Base-by-base conservation (phyloP, 23 tunicate genomes). In the Ascidia mentula region DNA sequence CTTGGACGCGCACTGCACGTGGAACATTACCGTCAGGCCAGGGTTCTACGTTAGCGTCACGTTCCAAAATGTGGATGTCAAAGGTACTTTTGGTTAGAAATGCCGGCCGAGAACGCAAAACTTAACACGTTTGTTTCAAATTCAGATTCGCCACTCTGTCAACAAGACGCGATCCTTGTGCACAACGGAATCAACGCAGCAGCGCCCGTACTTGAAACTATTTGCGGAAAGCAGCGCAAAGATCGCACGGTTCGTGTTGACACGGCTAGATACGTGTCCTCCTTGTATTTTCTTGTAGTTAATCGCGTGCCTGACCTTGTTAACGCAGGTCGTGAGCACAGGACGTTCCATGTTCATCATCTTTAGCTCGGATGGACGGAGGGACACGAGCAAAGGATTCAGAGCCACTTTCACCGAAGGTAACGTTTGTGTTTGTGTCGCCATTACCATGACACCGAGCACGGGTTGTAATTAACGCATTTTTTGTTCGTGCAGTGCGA, bases 111-210 rank as follows among this genome's bases (percentile, higher is more conserved):
- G 39, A 34, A 71, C 39, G 32, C 7, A 28, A n/a, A 71, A 34
- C 39, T 71, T 24, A 75, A 37, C 53, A 39, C 79, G 53, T 36
- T 28, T 38, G 36, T 30, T 22, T 7, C 59, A 36, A 12, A 70
- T 45, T 33, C 77, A 86, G 97, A 80, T 69, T 90, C 97, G 9
- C 59, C 72, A 26, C 80, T 93, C 18, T 96, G 99, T 40, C 94
- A 96, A 83, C 40, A 84, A 24, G 99, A 96, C 73, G 99, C 97
- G 0, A 91, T 96, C 37, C 40, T 87, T 18, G 60, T 96, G 80
- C 99, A 96, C 72, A 89, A 96, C 45, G 99, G 99, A 3, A 42
- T 22, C 37, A 72, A 88, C 70, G 97, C 94, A 0, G 87, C 90
- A 0, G 94, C 97, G 8, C 90, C 94, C 3, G 76, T 81, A 7